These are phyloP conservation scores for Mythimna albipuncta DNA, from an alignment of 2,888 invertebrate genomes.

Conservation along the genomic window DNA sequence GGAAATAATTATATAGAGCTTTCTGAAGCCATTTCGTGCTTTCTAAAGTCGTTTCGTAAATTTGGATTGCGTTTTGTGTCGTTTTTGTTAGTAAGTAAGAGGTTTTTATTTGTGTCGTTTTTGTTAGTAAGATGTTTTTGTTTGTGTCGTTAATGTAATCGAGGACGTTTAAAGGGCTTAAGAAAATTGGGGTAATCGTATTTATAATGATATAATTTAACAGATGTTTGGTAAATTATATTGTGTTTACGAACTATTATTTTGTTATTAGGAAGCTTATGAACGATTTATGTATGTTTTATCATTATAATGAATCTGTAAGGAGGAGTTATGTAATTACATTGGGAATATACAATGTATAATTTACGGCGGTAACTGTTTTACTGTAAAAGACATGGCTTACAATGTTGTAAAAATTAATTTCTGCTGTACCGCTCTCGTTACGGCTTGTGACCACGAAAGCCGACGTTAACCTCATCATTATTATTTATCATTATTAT, in stretches of 20 bases:
- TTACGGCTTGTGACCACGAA: conserved; percentile 61
- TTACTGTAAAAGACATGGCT: conserved; percentile 10
- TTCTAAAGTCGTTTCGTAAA: conserved; percentile 59
- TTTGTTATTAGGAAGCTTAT: conserved; percentile 45
- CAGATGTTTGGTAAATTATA: conserved; percentile 53
- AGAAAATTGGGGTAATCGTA: conserved; percentile 48
- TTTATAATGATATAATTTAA: conserved; percentile 53
- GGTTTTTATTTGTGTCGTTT: conserved; percentile 66
- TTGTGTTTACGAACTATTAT: conserved; percentile 49
- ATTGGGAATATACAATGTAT: conserved; percentile 3
- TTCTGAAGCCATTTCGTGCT: conserved; percentile 73
- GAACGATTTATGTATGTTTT: conserved; percentile 3
- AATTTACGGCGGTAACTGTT: conserved; percentile 24
- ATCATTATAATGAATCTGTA: background rate
- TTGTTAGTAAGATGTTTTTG: conserved; percentile 57
- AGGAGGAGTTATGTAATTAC: background rate
- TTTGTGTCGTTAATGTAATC: conserved; percentile 65
- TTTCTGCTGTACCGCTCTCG: conserved; percentile 64
- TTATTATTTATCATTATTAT: conserved; percentile 64
- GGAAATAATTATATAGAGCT: conserved; percentile 77
- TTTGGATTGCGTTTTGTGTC: conserved; percentile 53
- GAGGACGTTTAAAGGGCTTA: conserved; percentile 56
- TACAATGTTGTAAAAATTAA: conserved; percentile 69
- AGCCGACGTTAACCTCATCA: conserved; percentile 50
- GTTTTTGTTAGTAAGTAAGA: conserved; percentile 57